Base-by-base conservation (phyloP, 2,888 invertebrate genomes). In the Aphodius sticticus region DNA sequence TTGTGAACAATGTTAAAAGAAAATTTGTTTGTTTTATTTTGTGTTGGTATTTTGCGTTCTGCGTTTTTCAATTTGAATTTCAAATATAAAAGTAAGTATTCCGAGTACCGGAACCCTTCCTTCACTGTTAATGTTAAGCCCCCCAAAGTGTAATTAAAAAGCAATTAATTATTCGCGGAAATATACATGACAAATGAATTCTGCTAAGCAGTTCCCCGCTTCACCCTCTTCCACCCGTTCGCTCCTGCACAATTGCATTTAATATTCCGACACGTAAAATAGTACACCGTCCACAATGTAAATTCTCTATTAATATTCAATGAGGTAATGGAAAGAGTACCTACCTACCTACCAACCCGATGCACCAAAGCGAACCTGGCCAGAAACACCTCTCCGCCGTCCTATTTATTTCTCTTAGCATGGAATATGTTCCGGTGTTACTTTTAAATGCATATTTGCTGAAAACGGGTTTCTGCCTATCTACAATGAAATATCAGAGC, bases 121-220 rank as follows among this genome's bases (percentile, higher is more conserved):
- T 53, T 53, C 53, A 53, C 53, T 12, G 53, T 5, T 12, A 53
- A 7, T 53, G 12, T 5, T 53, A 53, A 0, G 53, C 53, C 53
- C 12, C 38, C 53, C 53, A 53, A 7, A 53, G 9, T 9, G 53
- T 53, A 53, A 53, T 53, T 53, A 53, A 53, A 53, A 53, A 7
- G 53, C 53, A 53, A 53, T 53, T 53, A 53, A 53, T 53, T 53
- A 53, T 53, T 53, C 53, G 7, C 53, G 53, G 12, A 53, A 53
- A 53, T 53, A 53, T 53, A 53, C 53, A 53, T 53, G 53, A 53
- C 53, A 53, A 53, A 53, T 53, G 53, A 53, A 53, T 53, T 53
- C 53, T 53, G 53, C 53, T 53, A 53, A 53, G 53, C 53, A 53
- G 53, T 53, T 53, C 53, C 9, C 53, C 53, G 53, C 12, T 53